Conservation (phyloP, 2,888 invertebrate genomes). For the Athalia cordata region DNA sequence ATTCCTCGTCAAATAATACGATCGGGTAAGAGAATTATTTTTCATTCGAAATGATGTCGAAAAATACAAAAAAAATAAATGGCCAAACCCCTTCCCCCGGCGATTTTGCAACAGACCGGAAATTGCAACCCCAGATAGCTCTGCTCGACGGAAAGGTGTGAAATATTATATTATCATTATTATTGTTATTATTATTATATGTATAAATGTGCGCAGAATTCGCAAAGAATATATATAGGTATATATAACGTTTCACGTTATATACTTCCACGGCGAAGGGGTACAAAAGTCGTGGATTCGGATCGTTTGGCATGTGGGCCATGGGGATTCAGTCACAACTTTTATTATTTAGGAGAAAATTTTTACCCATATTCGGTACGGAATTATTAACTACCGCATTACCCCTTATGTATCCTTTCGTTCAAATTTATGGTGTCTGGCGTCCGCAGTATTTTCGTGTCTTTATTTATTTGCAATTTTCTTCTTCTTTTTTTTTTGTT, state of each 20-base stretch:
- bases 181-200: no score
- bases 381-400: conserved; percentile 34
- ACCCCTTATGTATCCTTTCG: not conserved
- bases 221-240: not conserved
- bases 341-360: conserved; percentile 17
- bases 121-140: no score
- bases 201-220: no score
- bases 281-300: not conserved
- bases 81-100: no score
- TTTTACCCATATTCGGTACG: not conserved
- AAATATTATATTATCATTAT: no score
- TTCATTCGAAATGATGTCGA: no score
- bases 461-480: not conserved
- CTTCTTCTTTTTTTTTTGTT: not conserved
- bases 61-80: no score
- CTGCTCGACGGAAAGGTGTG: no score
- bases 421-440: conserved; percentile 7
- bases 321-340: conserved; percentile 1
- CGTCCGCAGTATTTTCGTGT: not conserved
- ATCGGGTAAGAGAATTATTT: not conserved
- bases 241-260: not conserved
- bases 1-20: conserved; percentile 1
- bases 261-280: not conserved
- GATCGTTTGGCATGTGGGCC: conserved; percentile 28
- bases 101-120: no score